Evolutionary conservation across 2,888 invertebrate genomes (phyloP).

Genomic region (Protonemura montana): DNA sequence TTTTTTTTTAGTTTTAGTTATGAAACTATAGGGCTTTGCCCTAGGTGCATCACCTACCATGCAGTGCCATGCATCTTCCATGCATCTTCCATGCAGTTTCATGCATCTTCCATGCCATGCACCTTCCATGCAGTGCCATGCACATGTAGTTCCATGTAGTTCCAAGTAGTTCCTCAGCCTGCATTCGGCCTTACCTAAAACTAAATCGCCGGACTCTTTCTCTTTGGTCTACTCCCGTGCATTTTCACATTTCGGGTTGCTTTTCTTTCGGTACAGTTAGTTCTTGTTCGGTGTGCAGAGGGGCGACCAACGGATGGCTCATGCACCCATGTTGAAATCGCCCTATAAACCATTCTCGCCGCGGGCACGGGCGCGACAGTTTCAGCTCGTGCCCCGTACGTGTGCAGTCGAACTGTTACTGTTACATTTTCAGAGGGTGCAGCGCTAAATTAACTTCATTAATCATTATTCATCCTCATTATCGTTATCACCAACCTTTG

Average conservation of each 20-base stretch:
- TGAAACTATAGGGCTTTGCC: no score
- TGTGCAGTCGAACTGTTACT: not conserved
- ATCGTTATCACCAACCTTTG: not conserved
- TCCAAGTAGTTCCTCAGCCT: no score
- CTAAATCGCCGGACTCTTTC: no score
- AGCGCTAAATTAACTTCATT: not conserved
- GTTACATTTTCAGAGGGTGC: not conserved
- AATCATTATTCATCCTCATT: not conserved
- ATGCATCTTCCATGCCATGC: no score
- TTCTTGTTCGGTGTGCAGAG: not conserved
- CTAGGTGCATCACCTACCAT: no score
- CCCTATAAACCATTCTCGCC: not conserved
- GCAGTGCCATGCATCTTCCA: no score
- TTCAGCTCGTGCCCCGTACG: not conserved
- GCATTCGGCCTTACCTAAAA: no score
- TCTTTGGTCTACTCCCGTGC: not conserved
- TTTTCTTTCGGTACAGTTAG: not conserved
- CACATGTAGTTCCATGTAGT: no score
- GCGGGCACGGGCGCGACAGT: not conserved
- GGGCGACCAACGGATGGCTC: not conserved
- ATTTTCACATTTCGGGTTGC: not conserved
- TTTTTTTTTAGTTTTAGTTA: no score
- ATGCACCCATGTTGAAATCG: not conserved
- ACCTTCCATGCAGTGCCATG: no score
- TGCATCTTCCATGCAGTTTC: no score